phyloP scores from a whole-genome alignment of 2,113 vertebrate genomes.

The Hiodon alosoides region DNA sequence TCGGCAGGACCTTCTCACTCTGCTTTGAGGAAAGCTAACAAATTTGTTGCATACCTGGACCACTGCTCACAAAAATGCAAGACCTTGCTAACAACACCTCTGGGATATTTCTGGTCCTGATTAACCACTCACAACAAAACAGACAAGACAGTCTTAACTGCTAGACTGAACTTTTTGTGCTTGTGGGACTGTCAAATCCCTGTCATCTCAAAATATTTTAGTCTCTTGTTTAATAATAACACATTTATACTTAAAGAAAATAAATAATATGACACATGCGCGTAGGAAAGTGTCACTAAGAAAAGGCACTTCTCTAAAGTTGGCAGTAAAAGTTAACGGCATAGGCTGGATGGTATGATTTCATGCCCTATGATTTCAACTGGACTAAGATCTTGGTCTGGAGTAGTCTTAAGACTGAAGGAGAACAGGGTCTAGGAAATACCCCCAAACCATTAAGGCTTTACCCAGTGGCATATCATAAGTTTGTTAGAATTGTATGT shows the following conservation, averaged over 20 bases:
- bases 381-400: too few relatives aligned
- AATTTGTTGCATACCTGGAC: neutral
- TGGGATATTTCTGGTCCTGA: constrained; percentile 12
- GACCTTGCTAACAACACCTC: constrained; percentile 12
- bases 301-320: too few relatives aligned
- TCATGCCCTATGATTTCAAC: too few relatives aligned
- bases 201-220: too few relatives aligned
- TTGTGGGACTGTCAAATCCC: neutral
- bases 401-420: neutral
- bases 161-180: neutral
- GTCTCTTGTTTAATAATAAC: too few relatives aligned
- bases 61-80: constrained; percentile 13
- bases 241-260: too few relatives aligned
- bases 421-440: constrained; percentile 37
- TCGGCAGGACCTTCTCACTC: neutral
- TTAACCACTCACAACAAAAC: too few relatives aligned
- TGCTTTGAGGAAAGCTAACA: neutral
- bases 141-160: too few relatives aligned
- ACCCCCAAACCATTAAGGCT: neutral
- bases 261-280: too few relatives aligned
- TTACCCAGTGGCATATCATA: neutral
- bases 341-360: too few relatives aligned
- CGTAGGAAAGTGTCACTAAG: too few relatives aligned
- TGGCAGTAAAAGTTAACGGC: too few relatives aligned
- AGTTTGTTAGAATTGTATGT: neutral